Base-by-base conservation (phyloP, 2,113 vertebrate species). In the Machaerirhynchus nigripectus region DNA sequence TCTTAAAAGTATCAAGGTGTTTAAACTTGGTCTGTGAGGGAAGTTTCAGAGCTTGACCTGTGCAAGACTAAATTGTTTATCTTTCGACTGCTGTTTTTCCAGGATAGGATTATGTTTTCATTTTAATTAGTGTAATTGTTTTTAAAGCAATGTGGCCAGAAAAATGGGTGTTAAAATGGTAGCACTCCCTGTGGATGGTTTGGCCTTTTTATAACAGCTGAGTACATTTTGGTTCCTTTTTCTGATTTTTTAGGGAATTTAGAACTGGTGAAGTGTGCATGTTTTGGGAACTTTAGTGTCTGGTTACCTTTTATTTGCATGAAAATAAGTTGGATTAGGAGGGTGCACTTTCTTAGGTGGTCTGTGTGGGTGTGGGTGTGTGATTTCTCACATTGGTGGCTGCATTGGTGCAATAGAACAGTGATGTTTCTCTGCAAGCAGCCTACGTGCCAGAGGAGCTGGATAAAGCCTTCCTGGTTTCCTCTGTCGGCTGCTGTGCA, bases 1-100 rank as follows among this genome's bases (percentile, higher is more conserved):
- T 93, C 86, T 95, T 95, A 96, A 93, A 94, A 96, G 90, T 47
- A 89, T 70, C 92, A 89, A 96, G 95, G 96, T 96, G 90, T 95
- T 96, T 97, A 95, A 96, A 96, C 40, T 94, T 83, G 61, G 59
- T 63, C 20, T 16, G 55, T 5, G 42, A 86, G 89, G 76, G 55
- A 90, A 65, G 26, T 61, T 88, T 86, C 60, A 5, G 68, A 88
- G 68, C 52, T 93, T 92, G 96, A 84, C 56, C 80, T 84, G 71
- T 42, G 47, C 39, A 14, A 93, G 89, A 93, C 90, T 95, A 89
- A 93, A 96, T 47, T 90, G 93, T 96, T 97, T 94, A 94, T 95
- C 79, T 95, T 95, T 70, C 47, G 13, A 15, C 73, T 70, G 63
- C 63, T 77, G 55, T 61, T 86, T 67, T 31, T 75, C 53, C 76